Percentiles rank a stretch among this genome's conserved stretches.
These are phyloP conservation scores for Hirtodrosophila cameraria DNA, from an alignment of 2,888 invertebrate species.

Conservation along the genomic window DNA sequence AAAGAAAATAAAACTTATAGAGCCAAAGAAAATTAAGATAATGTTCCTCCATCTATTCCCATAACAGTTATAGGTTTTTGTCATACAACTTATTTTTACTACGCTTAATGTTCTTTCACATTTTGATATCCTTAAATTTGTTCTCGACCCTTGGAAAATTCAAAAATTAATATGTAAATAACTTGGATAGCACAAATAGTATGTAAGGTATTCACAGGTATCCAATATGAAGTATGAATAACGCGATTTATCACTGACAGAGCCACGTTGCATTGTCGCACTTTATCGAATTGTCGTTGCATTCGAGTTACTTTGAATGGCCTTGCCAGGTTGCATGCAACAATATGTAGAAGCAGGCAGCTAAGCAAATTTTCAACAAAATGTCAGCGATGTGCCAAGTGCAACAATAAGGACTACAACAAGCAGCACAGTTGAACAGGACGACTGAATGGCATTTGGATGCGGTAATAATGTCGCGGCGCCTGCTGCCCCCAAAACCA, in stretches of 20 bases:
- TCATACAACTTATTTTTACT: no score
- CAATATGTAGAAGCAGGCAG: constrained; percentile 16
- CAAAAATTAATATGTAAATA: no score
- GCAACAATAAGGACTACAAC: constrained; percentile 24
- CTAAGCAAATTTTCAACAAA: constrained; percentile 43
- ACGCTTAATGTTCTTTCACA: no score
- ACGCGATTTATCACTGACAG: neutral
- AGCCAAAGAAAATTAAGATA: no score
- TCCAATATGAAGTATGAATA: neutral
- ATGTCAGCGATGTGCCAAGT: constrained; percentile 49
- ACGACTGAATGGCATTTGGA: constrained; percentile 25
- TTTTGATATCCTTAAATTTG: no score
- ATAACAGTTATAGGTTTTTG: no score
- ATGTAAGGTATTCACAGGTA: neutral
- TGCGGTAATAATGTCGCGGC: constrained; percentile 50
- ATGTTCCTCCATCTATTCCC: no score
- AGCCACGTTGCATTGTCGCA: constrained; percentile 9
- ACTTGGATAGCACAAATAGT: no score
- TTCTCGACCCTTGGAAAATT: no score
- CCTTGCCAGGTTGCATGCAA: constrained; percentile 32
- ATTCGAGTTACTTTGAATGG: constrained; percentile 29
- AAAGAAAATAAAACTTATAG: no score
- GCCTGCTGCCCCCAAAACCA: constrained; percentile 28
- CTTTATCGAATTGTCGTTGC: constrained; percentile 31
- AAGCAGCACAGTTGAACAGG: constrained; percentile 21